Percentiles rank a stretch among this genome's conserved stretches.
Conservation (phyloP, 2,797 vertebrate species). For the Sandelia bainsii region DNA sequence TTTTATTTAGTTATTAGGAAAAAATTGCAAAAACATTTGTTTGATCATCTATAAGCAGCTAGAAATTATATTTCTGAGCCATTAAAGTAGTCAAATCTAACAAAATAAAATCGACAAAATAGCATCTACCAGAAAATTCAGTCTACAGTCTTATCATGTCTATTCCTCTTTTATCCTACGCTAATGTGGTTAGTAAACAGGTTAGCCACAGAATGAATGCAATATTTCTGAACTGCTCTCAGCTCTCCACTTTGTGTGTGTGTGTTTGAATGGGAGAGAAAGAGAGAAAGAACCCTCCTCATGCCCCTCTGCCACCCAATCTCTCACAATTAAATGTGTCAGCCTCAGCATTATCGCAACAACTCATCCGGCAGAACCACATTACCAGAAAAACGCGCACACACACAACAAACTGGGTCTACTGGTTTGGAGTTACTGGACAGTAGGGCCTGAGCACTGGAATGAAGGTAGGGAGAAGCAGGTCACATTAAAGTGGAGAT, state of each 20-base stretch:
- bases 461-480: constrained; percentile 11
- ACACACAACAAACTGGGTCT: constrained; percentile 36
- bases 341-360: constrained; percentile 80
- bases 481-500: constrained; percentile 37
- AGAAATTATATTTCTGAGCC: too few species aligned
- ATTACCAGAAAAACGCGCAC: constrained; percentile 58
- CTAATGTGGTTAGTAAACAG: constrained; percentile 68
- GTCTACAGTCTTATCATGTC: not conserved
- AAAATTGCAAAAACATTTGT: too few species aligned
- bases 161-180: constrained; percentile 7
- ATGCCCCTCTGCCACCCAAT: constrained; percentile 50
- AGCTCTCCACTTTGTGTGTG: constrained; percentile 16
- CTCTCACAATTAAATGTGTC: constrained; percentile 83
- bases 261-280: constrained; percentile 15
- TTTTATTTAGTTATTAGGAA: too few species aligned
- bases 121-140: not conserved
- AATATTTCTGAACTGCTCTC: constrained; percentile 38
- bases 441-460: not conserved
- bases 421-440: constrained; percentile 37
- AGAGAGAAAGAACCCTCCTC: constrained; percentile 15
- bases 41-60: too few species aligned
- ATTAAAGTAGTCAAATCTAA: too few species aligned
- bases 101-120: not conserved
- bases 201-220: constrained; percentile 58
- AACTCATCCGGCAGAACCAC: constrained; percentile 78